Evolutionary conservation across 2,797 vertebrate species (phyloP).

Genomic region (Podargus strigoides): DNA sequence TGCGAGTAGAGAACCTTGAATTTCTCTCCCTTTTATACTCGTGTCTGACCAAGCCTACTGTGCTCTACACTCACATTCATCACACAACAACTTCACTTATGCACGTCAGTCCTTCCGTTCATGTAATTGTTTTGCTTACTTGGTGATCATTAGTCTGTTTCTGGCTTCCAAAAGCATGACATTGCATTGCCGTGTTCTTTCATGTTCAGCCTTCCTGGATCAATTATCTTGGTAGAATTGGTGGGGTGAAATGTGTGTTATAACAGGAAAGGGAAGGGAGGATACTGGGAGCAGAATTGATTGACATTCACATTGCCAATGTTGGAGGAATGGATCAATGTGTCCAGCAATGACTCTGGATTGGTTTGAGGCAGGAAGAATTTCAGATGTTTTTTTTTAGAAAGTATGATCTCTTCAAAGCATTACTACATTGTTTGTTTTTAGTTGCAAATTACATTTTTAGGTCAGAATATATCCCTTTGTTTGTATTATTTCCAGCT

Average conservation of each 20-base stretch:
- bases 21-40: slow-evolving; percentile 24
- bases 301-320: background rate
- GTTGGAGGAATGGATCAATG: background rate
- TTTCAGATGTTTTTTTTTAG: background rate
- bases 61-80: background rate
- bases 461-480: background rate
- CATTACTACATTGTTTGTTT: background rate
- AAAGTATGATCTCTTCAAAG: background rate
- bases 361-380: background rate
- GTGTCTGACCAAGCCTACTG: background rate
- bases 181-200: background rate
- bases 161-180: slow-evolving; percentile 35
- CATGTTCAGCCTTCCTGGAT: slow-evolving; percentile 27
- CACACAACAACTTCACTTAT: background rate
- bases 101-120: background rate
- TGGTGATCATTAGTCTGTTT: slow-evolving; percentile 22
- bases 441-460: background rate
- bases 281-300: background rate
- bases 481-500: background rate
- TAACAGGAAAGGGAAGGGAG: slow-evolving; percentile 3
- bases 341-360: background rate
- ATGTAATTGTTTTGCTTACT: background rate
- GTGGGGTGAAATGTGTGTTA: slow-evolving; percentile 12
- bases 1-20: background rate
- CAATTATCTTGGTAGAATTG: background rate